Evolutionary conservation across 2,797 vertebrate genomes (phyloP), one percentile per base, ranked within the genome.

Genomic region (Saxicola maurus): DNA sequence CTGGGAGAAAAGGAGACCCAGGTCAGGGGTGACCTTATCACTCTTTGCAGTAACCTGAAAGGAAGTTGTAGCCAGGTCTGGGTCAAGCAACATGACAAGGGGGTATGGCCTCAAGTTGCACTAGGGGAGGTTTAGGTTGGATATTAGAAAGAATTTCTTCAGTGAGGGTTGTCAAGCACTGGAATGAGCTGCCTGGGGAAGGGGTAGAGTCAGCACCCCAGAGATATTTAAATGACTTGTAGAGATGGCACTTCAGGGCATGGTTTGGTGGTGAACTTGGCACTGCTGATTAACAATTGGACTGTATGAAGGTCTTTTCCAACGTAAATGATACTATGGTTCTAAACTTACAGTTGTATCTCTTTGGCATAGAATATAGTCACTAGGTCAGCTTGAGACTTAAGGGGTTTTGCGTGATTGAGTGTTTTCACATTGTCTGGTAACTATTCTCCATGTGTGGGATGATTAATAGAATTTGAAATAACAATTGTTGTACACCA

Each of bases 241-340:
- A 64, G 27, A 53, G 0, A 0, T 30, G 18, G 14, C 8, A 7
- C 5, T 81, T 56, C 13, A 14, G 14, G 23, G 17, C 14, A 9
- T 42, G 16, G 10, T 38, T 37, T 64, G 20, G 14, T 40, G 37
- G 17, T 48, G 14, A 30, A 38, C 7, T 33, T 74, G 27, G 13
- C 21, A 18, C 10, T 42, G 27, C 17, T 78, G 37, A 9, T 67
- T 25, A 71, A 16, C 0, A 0, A 4, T 51, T 51, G 19, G 37
- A 72, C 37, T 51, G 1, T 1, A 12, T 61, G 11, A 71, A 6
- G 6, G 5, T 53, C 16, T 60, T 73, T 73, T 61, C 9, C 15
- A 60, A 14, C 3, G 2, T 42, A 46, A 74, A 11, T 38, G 27
- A 24, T 73, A 46, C 12, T 55, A 9, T 37, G 16, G 21, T 75